Base-by-base conservation (phyloP, 2,797 vertebrate genomes). In the Nyctalus aviator region DNA sequence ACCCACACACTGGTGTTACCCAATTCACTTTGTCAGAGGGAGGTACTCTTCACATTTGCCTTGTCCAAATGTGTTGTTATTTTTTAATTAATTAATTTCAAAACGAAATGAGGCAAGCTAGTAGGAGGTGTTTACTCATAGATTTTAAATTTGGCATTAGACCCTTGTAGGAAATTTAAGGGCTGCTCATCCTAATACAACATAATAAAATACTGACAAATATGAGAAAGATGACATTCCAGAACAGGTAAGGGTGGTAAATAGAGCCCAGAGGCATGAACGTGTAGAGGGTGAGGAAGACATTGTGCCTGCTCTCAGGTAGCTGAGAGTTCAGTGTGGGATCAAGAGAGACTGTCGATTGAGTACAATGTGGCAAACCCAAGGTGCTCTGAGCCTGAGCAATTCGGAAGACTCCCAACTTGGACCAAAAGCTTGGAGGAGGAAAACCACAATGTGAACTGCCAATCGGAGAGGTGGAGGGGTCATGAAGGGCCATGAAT, bases 31-130 rank as follows among this genome's bases (percentile, higher is more conserved):
- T 95, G 69, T 93, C 83, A 87, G 53, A 91, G 71, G 89, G 88
- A 72, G 10, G 55, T 30, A 55, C 27, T 23, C 62, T 78, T 84
- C 30, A 46, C 85, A 71, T 84, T 90, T 94, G 57, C 76, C 90
- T 76, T 93, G 17, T 94, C 23, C 87, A 44, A 53, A 41, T 76
- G 35, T 88, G 57, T 73, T 84, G 18, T 75, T 94, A 8, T 88
- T 85, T 89, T 59, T 88, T 84, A n/a, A 78, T 90, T 88, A 84
- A 32, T 90, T 90, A 57, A 91, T 78, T 69, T 84, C 76, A 88
- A 90, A 94, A 59, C 23, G 30, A 84, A 93, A 81, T 62, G n/a
- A 88, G 25, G 71, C 35, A 84, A 76, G 76, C 30, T 86, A 44
- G 25, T 88, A 81, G 81, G 44, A 86, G 8, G 20, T 62, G 37